Evolutionary conservation across 2,113 vertebrate genomes (phyloP).

Genomic region (Phyllostomus discolor): DNA sequence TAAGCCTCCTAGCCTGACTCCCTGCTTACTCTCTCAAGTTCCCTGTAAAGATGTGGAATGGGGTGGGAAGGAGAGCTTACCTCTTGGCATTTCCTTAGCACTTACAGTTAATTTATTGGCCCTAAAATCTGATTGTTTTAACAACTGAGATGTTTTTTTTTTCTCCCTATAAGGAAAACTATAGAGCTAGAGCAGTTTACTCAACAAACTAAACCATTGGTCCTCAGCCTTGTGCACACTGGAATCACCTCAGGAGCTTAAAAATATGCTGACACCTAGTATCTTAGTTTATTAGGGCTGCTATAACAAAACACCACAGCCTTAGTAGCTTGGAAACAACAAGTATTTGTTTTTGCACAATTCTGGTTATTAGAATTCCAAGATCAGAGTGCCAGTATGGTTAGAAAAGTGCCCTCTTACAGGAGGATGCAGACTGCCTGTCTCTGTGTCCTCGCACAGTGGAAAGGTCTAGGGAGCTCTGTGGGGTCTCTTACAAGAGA

Average conservation of each 20-base stretch:
- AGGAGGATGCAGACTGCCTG: not conserved
- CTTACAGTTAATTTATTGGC: not conserved
- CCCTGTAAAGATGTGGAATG: not conserved
- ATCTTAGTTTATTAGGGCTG: not conserved
- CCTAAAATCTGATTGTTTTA: not conserved
- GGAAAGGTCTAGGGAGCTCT: not conserved
- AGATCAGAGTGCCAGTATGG: not conserved
- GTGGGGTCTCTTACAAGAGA: not conserved
- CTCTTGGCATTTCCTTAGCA: not conserved
- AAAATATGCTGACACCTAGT: not conserved
- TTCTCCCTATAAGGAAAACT: not conserved
- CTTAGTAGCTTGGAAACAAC: not conserved
- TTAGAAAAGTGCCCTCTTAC: not conserved
- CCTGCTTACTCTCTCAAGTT: not conserved
- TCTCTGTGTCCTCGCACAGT: not conserved
- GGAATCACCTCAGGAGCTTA: not conserved
- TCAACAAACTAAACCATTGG: not conserved
- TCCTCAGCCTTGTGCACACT: not conserved
- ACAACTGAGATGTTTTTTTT: not conserved
- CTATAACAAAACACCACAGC: not conserved
- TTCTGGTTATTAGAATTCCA: not conserved
- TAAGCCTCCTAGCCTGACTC: not conserved
- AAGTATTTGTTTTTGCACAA: not conserved
- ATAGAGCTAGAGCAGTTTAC: not conserved
- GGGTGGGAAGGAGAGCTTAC: not conserved